Conservation (phyloP, 2,888 invertebrate species). For the Leucoptera coffeella region DNA sequence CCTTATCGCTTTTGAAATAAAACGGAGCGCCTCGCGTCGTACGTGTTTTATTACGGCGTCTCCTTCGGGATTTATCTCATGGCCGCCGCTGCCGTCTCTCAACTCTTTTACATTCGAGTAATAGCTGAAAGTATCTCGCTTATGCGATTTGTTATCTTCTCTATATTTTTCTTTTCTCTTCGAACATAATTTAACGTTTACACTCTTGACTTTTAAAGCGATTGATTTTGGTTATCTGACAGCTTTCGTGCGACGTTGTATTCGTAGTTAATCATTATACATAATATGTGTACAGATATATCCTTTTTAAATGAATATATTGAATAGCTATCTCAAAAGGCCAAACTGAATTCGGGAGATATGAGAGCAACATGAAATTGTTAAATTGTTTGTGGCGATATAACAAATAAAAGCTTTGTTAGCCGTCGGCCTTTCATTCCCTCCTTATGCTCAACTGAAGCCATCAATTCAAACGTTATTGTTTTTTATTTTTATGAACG, state of each 20-base stretch:
- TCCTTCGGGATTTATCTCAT: constrained; percentile 44
- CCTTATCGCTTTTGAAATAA: constrained; percentile 52
- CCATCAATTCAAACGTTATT: constrained; percentile 10
- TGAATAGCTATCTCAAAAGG: background rate
- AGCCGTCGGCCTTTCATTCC: background rate
- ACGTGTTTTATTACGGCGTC: constrained; percentile 48
- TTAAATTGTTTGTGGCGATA: background rate
- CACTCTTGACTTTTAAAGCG: constrained; percentile 1
- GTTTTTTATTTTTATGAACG: constrained; percentile 8
- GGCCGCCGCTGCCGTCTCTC: constrained; percentile 13
- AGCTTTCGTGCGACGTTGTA: too few relatives aligned
- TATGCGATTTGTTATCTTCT: constrained; percentile 21
- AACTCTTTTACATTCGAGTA: constrained; percentile 18
- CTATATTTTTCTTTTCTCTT: constrained; percentile 12
- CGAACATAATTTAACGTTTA: constrained; percentile 6
- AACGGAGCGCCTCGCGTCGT: constrained; percentile 41
- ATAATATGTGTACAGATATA: background rate
- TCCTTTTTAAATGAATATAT: background rate
- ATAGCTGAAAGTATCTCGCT: constrained; percentile 22
- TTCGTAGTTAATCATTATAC: too few relatives aligned
- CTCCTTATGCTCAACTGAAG: constrained; percentile 9
- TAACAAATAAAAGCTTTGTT: background rate
- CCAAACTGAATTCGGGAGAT: too few relatives aligned
- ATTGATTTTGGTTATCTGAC: constrained; percentile 1
- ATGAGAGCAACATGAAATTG: background rate